Conservation (phyloP, 2,888 invertebrate species). For the Parnassius apollo region DNA sequence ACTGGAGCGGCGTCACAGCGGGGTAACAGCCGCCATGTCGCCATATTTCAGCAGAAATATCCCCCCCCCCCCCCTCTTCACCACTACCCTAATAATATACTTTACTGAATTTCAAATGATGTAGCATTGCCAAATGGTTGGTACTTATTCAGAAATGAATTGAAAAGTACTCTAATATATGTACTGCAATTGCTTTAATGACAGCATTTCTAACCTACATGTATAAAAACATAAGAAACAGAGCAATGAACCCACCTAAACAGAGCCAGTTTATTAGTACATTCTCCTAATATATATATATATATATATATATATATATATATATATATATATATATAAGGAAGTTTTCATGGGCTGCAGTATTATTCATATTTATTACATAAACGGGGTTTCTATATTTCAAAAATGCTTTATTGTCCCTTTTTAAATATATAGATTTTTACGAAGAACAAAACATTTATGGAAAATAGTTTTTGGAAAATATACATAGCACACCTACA, state of each 20-base stretch:
- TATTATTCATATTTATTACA: too few relatives aligned
- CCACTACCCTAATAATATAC: constrained; percentile 29
- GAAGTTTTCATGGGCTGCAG: too few relatives aligned
- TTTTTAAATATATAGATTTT: too few relatives aligned
- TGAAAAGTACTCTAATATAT: constrained; percentile 35
- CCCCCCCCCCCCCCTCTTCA: constrained; percentile 37
- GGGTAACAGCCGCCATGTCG: constrained; percentile 53
- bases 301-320: too few relatives aligned
- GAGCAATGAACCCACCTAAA: background rate
- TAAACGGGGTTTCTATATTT: too few relatives aligned
- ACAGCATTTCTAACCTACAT: constrained; percentile 30
- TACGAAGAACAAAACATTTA: too few relatives aligned
- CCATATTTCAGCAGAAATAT: constrained; percentile 55
- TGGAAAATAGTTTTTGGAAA: too few relatives aligned
- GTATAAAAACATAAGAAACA: constrained; percentile 30
- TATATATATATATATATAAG: too few relatives aligned
- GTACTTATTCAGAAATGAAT: constrained; percentile 46
- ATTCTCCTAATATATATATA: too few relatives aligned
- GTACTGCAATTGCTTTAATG: constrained; percentile 12
- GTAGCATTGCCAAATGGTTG: constrained; percentile 31
- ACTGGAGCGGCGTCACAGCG: constrained; percentile 51
- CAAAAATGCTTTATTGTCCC: too few relatives aligned
- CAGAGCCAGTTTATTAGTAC: background rate
- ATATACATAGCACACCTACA: too few relatives aligned
- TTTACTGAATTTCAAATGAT: constrained; percentile 28